A percentile compares a stretch with the other conserved stretches of the same genome.
phyloP scores from a whole-genome alignment of 2,113 vertebrate genomes.

The Upupa epops region DNA sequence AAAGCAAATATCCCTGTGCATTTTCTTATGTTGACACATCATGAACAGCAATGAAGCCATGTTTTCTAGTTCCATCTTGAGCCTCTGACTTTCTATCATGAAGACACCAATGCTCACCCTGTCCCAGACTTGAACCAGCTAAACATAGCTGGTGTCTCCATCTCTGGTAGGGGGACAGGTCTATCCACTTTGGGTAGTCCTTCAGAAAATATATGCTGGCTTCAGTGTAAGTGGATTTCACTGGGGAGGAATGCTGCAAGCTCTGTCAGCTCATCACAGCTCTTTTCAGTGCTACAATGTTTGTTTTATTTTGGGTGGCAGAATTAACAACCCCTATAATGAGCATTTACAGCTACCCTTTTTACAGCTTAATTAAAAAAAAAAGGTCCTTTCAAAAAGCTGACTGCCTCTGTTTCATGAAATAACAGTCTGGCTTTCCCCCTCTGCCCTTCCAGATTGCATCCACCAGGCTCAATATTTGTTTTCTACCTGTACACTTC shows the following conservation, averaged over 20 bases:
- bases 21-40: background rate
- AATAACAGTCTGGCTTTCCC: background rate
- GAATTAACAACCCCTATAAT: background rate
- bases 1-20: background rate
- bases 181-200: background rate
- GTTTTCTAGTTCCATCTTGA: background rate
- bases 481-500: background rate
- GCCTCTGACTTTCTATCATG: fast-evolving
- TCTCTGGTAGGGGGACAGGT: background rate
- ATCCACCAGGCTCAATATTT: background rate
- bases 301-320: background rate
- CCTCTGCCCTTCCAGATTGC: background rate
- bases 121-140: background rate
- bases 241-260: background rate
- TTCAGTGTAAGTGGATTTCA: background rate
- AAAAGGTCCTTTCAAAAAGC: background rate
- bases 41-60: background rate
- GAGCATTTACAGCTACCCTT: background rate
- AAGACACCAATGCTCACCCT: background rate
- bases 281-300: background rate
- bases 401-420: background rate
- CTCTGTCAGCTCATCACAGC: background rate
- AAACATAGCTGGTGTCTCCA: background rate
- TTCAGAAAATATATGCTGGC: background rate
- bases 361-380: background rate